These are phyloP conservation scores for Sarcophaga rosellei DNA, from an alignment of 2,888 invertebrate genomes.

Conservation along the genomic window DNA sequence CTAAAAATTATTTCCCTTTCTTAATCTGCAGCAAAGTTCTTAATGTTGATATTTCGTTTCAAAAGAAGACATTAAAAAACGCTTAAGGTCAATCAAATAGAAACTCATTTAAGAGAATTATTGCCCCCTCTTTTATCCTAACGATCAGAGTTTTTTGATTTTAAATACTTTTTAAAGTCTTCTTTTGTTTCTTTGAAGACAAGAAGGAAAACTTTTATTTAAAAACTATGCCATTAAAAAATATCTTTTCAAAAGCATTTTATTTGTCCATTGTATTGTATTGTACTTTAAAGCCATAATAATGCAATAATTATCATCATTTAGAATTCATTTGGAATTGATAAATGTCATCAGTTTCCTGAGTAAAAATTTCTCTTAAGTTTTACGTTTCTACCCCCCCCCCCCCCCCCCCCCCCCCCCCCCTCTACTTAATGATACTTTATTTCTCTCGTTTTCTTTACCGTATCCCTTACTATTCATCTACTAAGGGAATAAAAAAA, in stretches of 20 bases:
- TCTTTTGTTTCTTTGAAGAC: background rate
- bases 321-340: constrained; percentile 59
- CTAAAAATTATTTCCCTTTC: no score
- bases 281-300: constrained; percentile 7
- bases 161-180: no score
- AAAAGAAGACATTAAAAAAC: background rate
- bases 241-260: background rate
- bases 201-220: background rate
- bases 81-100: background rate
- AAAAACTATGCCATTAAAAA: background rate
- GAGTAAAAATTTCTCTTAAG: background rate
- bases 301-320: constrained; percentile 55
- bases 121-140: background rate
- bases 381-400: background rate
- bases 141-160: background rate
- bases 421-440: constrained; percentile 18
- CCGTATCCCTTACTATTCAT: background rate
- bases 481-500: background rate
- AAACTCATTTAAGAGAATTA: background rate
- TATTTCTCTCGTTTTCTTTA: background rate
- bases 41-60: no score
- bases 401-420: background rate
- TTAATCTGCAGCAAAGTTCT: no score
- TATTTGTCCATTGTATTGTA: background rate
- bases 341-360: constrained; percentile 52